Evolutionary conservation across 2,888 invertebrate species (phyloP), one percentile per base, ranked within the genome.

Genomic region (Tridacna crocea): DNA sequence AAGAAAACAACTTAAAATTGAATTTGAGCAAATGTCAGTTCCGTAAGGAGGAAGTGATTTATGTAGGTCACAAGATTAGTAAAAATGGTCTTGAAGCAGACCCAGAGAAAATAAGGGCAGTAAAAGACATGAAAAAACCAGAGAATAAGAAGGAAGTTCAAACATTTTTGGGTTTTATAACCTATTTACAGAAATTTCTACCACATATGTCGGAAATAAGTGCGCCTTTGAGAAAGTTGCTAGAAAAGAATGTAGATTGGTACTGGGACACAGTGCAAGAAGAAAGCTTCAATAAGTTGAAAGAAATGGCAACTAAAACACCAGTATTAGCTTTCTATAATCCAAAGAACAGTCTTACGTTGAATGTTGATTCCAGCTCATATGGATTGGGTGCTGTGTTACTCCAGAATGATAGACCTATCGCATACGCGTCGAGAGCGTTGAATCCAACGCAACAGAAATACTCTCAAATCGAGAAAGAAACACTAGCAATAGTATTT

Each of bases 301-400:
- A 83, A 55, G n/a, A 68, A 72, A 46, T 75, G 4, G 66, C 66
- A 26, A 68, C 66, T 17, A n/a, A 72, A 60, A 61, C 77, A 27
- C 83, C 79, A 24, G 81, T 85, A 0, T 47, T 85, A 24, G 61
- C 24, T 51, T 79, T 75, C 70, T 85, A 61, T 79, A 11, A 85
- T 60, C 63, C 63, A 19, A 76, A 80, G 19, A 46, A 79, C 66
- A 66, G 68, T 4, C 19, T 85, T 24, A 55, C 51, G 36, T 63
- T 85, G 8, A 79, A 61, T 55, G 84, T 83, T 48, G 90, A 90
- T 74, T 86, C 88, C 13, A 85, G 83, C 47, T 81, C 81, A 36
- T 66, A 84, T 70, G 88, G 87, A 6, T 60, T 90, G 22, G 89
- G 89, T 15, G 77, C 87, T 48, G n/a, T 81, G 0, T 22, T 83